These are phyloP conservation scores for Pediacus dermestoides DNA, from an alignment of 2,888 invertebrate genomes.

Conservation along the genomic window DNA sequence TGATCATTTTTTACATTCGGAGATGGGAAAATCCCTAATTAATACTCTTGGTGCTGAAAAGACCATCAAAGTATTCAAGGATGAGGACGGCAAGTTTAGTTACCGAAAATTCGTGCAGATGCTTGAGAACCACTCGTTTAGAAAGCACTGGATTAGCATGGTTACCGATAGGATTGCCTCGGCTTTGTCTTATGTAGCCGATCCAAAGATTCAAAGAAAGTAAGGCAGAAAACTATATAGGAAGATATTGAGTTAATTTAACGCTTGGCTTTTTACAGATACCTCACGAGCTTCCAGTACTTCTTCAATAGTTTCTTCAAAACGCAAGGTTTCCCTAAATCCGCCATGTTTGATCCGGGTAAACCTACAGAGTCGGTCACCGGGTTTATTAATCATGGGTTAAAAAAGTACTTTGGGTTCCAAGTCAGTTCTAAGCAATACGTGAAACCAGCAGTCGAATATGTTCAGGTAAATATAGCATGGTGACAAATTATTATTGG, in stretches of 20 bases:
- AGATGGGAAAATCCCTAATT: constrained; percentile 70
- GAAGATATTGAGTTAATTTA: constrained; percentile 11
- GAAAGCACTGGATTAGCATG: constrained; percentile 76
- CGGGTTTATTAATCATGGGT: constrained; percentile 63
- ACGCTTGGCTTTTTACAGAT: constrained; percentile 52
- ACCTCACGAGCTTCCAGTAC: constrained; percentile 64
- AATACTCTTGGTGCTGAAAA: constrained; percentile 69
- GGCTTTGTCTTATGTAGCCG: constrained; percentile 68
- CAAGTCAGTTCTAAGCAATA: constrained; percentile 70
- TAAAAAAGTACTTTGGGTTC: constrained; percentile 66
- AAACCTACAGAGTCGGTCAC: constrained; percentile 70
- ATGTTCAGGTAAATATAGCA: constrained; percentile 57
- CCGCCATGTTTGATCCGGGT: constrained; percentile 63
- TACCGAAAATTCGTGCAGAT: constrained; percentile 71
- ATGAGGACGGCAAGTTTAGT: constrained; percentile 66
- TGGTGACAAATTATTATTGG: no score
- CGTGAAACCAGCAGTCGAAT: constrained; percentile 71
- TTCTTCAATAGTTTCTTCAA: constrained; percentile 73
- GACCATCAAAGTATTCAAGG: constrained; percentile 65
- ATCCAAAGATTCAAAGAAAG: constrained; percentile 73
- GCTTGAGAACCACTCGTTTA: constrained; percentile 75
- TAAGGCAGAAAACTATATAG: constrained; percentile 42
- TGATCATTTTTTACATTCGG: constrained; percentile 76
- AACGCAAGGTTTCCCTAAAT: constrained; percentile 70
- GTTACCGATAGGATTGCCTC: constrained; percentile 72